phyloP scores from a whole-genome alignment of 2,888 invertebrate species.

The Caradrina kadenii region DNA sequence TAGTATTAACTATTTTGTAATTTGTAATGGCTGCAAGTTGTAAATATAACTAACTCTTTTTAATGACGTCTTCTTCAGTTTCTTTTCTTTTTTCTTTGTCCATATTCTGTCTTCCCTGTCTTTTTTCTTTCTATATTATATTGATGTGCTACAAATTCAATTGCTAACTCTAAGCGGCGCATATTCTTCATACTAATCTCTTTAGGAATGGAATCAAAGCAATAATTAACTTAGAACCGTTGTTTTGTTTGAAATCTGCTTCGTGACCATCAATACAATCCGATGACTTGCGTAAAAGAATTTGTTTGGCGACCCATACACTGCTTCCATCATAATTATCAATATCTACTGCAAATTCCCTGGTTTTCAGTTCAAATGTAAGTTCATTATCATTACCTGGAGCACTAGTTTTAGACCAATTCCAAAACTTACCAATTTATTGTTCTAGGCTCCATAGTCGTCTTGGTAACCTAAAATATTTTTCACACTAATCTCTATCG shows the following conservation, averaged over 20 bases:
- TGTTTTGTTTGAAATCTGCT: not conserved
- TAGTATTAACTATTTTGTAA: not conserved
- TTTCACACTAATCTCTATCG: constrained; percentile 37
- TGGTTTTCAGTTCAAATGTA: not conserved
- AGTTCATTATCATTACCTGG: constrained; percentile 10
- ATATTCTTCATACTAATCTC: not conserved
- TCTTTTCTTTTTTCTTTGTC: too few species aligned
- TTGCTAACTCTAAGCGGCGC: too few species aligned
- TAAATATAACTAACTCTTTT: too few species aligned
- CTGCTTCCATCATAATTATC: not conserved
- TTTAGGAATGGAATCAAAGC: not conserved
- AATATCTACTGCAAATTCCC: not conserved
- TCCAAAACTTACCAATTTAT: constrained; percentile 18
- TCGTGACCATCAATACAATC: too few species aligned
- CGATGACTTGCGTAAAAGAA: not conserved
- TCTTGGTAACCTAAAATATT: constrained; percentile 41
- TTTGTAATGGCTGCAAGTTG: not conserved
- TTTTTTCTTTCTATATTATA: too few species aligned
- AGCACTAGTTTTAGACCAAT: constrained; percentile 14
- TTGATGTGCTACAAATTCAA: not conserved
- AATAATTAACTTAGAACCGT: not conserved
- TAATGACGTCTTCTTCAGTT: too few species aligned
- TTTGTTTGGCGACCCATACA: not conserved
- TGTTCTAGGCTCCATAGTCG: constrained; percentile 8
- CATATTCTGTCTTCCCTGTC: too few species aligned